phyloP scores from a whole-genome alignment of 2,888 invertebrate species.

The Hirtodrosophila confusa region DNA sequence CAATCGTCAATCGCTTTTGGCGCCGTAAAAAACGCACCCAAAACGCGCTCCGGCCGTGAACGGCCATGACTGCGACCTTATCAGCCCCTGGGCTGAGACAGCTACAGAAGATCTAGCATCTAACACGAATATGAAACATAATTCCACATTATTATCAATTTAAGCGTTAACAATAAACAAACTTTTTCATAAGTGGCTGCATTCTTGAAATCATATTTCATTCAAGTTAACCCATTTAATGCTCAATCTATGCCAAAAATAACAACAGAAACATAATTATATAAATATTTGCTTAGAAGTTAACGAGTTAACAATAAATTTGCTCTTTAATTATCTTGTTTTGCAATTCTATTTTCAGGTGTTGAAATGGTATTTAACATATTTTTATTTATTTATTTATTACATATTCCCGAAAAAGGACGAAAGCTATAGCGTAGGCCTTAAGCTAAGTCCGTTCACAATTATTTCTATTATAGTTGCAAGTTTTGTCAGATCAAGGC shows the following conservation, averaged over 20 bases:
- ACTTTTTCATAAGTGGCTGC: conserved; percentile 11
- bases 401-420: too few species aligned
- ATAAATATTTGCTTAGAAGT: conserved; percentile 14
- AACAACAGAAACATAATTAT: conserved; percentile 1
- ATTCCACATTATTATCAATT: conserved; percentile 13
- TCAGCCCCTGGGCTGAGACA: conserved; percentile 32
- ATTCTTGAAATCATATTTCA: conserved; percentile 3
- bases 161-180: conserved; percentile 11
- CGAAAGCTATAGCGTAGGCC: too few species aligned
- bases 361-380: conserved; percentile 33
- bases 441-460: too few species aligned
- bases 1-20: conserved; percentile 41
- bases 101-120: conserved; percentile 22
- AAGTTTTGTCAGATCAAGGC: conserved; percentile 9
- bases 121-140: conserved; percentile 7
- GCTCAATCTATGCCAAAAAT: conserved; percentile 6
- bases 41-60: conserved; percentile 52
- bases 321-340: conserved; percentile 46
- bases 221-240: conserved; percentile 44
- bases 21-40: conserved; percentile 41
- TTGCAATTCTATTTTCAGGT: conserved; percentile 31
- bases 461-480: conserved; percentile 1
- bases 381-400: conserved; percentile 1
- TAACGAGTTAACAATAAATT: conserved; percentile 22
- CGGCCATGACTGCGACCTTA: conserved; percentile 69